Evolutionary conservation across 2,113 vertebrate genomes (phyloP).

Genomic region (Heteronetta atricapilla): DNA sequence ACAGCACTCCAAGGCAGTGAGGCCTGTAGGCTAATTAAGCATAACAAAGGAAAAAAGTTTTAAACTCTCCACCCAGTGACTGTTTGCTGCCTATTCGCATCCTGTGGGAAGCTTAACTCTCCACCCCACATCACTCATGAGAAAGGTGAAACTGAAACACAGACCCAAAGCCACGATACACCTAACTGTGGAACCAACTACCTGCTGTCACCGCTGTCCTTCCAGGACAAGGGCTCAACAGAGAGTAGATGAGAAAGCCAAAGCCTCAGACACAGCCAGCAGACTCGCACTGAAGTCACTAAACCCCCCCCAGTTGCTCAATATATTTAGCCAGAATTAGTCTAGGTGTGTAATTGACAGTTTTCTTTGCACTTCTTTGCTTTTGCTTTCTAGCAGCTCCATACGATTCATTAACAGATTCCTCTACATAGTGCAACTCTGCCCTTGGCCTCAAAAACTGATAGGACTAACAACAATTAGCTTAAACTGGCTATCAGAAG

Average conservation of each 20-base stretch:
- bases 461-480: background rate
- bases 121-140: no score
- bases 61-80: background rate
- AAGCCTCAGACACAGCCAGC: background rate
- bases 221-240: background rate
- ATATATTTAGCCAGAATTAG: background rate
- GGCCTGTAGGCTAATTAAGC: background rate
- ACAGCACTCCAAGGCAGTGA: background rate
- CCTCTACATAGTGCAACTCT: rapidly evolving
- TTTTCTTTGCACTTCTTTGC: background rate
- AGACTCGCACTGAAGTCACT: rapidly evolving
- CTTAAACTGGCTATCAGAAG: background rate
- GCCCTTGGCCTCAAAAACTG: background rate
- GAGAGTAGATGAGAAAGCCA: background rate
- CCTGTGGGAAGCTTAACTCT: background rate
- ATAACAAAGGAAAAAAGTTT: background rate
- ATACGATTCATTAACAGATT: background rate
- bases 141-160: no score
- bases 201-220: background rate
- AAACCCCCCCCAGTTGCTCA: background rate
- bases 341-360: background rate
- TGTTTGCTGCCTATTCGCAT: background rate
- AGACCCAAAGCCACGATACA: background rate
- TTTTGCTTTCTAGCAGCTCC: background rate
- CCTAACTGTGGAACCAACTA: background rate